Conservation (phyloP, 2,797 vertebrate genomes). For the Sebastes iracundus region DNA sequence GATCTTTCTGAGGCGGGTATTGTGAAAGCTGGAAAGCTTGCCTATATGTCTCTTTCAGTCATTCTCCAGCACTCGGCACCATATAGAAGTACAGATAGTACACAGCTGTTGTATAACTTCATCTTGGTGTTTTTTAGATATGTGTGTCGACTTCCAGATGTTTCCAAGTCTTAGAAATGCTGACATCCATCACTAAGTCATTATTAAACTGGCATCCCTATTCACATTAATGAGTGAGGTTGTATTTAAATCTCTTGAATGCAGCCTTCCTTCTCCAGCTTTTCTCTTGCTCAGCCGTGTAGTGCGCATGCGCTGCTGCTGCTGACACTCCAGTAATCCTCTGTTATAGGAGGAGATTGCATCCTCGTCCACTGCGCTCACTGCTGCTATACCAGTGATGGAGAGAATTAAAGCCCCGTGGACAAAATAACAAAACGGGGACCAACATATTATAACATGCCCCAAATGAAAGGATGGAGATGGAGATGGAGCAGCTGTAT, state of each 20-base stretch:
- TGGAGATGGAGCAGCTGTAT: slow-evolving; percentile 30
- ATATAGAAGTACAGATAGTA: no score
- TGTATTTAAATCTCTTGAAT: slow-evolving; percentile 72
- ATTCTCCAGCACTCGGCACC: no score
- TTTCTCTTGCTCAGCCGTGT: slow-evolving; percentile 19
- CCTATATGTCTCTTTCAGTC: no score
- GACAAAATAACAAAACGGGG: slow-evolving; percentile 2
- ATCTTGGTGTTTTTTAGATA: no score
- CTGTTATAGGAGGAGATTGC: slow-evolving; percentile 72
- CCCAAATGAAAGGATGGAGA: neutral
- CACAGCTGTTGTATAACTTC: no score
- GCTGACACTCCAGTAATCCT: slow-evolving; percentile 83
- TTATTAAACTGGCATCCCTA: neutral
- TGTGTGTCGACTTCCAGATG: no score
- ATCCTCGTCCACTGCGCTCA: slow-evolving; percentile 69
- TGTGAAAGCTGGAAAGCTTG: no score
- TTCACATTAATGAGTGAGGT: slow-evolving; percentile 43
- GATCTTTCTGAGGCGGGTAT: no score
- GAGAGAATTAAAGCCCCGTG: slow-evolving; percentile 45
- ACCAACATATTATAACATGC: neutral
- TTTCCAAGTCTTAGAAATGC: no score
- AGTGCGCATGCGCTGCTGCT: slow-evolving; percentile 79
- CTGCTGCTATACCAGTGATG: slow-evolving; percentile 41
- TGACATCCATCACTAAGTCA: neutral
- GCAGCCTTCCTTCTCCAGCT: slow-evolving; percentile 53